Conservation (phyloP, 2,888 invertebrate species). For the Epirrhoe tristata region DNA sequence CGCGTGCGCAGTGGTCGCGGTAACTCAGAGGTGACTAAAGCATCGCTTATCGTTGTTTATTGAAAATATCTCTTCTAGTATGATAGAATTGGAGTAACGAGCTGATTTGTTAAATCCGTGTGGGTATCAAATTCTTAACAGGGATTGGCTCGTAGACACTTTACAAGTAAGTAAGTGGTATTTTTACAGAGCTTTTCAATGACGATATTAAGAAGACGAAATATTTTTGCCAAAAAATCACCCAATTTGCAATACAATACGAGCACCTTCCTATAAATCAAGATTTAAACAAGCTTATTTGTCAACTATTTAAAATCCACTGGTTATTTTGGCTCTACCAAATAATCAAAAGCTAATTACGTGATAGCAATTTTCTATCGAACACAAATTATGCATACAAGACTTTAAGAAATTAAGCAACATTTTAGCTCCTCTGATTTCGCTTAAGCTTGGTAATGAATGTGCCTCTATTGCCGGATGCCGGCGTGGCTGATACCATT, state of each 20-base stretch:
- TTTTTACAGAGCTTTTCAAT: neutral
- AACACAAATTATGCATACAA: too few relatives aligned
- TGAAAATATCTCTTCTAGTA: slow-evolving; percentile 44
- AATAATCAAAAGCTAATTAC: too few relatives aligned
- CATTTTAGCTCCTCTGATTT: slow-evolving; percentile 73
- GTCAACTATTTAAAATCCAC: too few relatives aligned
- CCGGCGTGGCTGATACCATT: slow-evolving; percentile 61
- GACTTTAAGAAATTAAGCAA: too few relatives aligned
- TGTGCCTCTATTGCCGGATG: slow-evolving; percentile 82
- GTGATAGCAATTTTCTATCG: too few relatives aligned
- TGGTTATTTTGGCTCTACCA: too few relatives aligned
- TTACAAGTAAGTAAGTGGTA: neutral
- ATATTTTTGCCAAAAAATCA: too few relatives aligned
- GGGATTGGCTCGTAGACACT: neutral
- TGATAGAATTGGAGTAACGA: slow-evolving; percentile 15
- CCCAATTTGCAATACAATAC: too few relatives aligned
- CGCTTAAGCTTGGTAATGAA: slow-evolving; percentile 77
- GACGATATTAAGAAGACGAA: too few relatives aligned
- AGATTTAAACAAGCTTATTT: too few relatives aligned
- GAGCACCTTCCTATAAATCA: too few relatives aligned
- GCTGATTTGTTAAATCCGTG: neutral
- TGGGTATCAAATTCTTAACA: neutral
- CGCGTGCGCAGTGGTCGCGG: slow-evolving; percentile 79
- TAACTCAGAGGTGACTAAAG: slow-evolving; percentile 69
- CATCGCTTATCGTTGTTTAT: slow-evolving; percentile 58